Percentiles rank a stretch among this genome's conserved stretches.
Conservation (phyloP, 2,113 vertebrate genomes). For the Pachyramphus minor region DNA sequence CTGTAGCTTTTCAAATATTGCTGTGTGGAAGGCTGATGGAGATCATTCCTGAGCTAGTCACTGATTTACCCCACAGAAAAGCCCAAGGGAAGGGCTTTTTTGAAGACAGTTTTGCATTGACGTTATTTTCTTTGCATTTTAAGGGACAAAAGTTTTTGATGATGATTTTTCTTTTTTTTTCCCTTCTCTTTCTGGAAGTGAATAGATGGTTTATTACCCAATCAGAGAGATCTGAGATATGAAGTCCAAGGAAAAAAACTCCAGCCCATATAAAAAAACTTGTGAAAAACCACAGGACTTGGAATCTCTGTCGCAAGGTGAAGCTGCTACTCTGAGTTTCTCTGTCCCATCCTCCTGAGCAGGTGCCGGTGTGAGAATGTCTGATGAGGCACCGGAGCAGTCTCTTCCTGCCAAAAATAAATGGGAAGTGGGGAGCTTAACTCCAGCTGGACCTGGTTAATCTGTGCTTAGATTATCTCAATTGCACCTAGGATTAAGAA, state of each 20-base stretch:
- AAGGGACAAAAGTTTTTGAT: not conserved
- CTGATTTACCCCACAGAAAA: not conserved
- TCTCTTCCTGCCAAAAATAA: conserved; percentile 24
- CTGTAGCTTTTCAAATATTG: not conserved
- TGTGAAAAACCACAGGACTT: not conserved
- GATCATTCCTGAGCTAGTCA: not conserved
- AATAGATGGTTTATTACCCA: not conserved
- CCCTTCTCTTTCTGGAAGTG: not conserved
- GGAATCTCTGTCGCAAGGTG: not conserved
- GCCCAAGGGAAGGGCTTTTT: not conserved
- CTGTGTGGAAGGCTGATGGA: not conserved
- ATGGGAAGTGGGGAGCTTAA: fast-evolving
- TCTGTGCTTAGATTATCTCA: conserved; percentile 38
- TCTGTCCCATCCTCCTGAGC: fast-evolving
- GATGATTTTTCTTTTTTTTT: not conserved
- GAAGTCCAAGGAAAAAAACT: not conserved
- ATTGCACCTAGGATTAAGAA: not conserved
- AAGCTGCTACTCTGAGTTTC: not conserved
- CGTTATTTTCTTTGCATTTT: not conserved
- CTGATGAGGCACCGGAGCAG: fast-evolving
- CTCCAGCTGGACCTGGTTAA: conserved; percentile 37
- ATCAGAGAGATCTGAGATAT: not conserved
- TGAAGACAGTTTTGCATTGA: not conserved
- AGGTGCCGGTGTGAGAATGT: fast-evolving
- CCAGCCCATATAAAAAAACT: not conserved